A percentile compares a stretch with the other conserved stretches of the same genome.
Evolutionary conservation across 2,888 invertebrate genomes (phyloP).

Genomic region (Bruchidius siliquastri): DNA sequence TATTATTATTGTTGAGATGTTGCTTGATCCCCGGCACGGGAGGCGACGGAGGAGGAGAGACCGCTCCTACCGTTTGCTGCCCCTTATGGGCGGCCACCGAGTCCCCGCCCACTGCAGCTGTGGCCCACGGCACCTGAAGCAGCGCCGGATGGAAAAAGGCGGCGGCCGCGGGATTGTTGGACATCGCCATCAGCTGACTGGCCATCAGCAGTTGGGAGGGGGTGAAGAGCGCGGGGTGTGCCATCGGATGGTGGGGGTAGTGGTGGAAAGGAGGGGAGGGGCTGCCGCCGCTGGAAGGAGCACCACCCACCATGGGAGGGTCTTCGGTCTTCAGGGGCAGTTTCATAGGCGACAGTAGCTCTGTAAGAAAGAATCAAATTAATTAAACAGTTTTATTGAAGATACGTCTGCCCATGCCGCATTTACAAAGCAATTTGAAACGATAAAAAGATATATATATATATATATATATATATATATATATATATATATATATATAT

Average conservation of each 20-base stretch:
- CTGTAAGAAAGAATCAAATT: background rate
- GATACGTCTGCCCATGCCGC: too few species aligned
- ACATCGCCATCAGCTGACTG: conserved; percentile 52
- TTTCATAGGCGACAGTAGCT: conserved; percentile 51
- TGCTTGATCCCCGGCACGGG: background rate
- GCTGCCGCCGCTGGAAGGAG: conserved; percentile 43
- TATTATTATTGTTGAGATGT: conserved; percentile 43
- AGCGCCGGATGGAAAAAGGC: conserved; percentile 62
- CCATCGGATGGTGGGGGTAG: conserved; percentile 48
- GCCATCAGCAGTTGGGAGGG: conserved; percentile 51
- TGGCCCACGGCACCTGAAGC: conserved; percentile 53
- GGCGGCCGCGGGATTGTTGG: conserved; percentile 55
- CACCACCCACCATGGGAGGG: conserved; percentile 4
- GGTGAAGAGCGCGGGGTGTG: conserved; percentile 46
- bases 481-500: too few species aligned
- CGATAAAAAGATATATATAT: too few species aligned
- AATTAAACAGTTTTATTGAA: background rate
- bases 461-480: too few species aligned
- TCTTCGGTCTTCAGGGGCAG: conserved; percentile 21
- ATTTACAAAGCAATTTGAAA: too few species aligned
- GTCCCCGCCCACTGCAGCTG: conserved; percentile 3
- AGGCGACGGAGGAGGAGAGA: conserved; percentile 48
- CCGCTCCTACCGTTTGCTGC: background rate
- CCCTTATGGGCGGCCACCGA: background rate
- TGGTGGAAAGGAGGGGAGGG: conserved; percentile 41